Evolutionary conservation across 2,888 invertebrate species (phyloP).

Genomic region (Cistogaster globosa): DNA sequence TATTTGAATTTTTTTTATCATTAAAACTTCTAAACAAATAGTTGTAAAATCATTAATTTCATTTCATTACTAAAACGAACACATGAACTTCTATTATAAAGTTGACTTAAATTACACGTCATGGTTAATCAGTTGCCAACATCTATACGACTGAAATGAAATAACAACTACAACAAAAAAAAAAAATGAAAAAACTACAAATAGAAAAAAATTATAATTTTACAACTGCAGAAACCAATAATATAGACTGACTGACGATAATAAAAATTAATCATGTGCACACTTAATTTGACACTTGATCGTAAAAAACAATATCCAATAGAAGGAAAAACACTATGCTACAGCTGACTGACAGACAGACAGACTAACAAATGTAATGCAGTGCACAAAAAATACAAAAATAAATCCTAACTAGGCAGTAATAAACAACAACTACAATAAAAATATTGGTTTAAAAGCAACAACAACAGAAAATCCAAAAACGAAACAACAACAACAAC

Average conservation of each 20-base stretch:
- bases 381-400: constrained; percentile 17
- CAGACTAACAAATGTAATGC: constrained; percentile 38
- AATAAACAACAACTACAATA: constrained; percentile 20
- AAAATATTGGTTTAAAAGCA: constrained; percentile 4
- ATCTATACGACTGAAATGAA: constrained; percentile 38
- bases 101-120: constrained; percentile 67
- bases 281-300: constrained; percentile 72
- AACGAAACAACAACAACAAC: constrained; percentile 45
- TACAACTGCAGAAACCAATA: constrained; percentile 64
- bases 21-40: constrained; percentile 39
- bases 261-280: constrained; percentile 72
- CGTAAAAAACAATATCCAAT: constrained; percentile 53
- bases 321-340: constrained; percentile 11
- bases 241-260: constrained; percentile 63
- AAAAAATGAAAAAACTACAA: constrained; percentile 1
- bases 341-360: constrained; percentile 29
- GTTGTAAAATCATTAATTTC: constrained; percentile 43
- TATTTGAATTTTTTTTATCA: constrained; percentile 20
- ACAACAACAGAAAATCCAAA: neutral
- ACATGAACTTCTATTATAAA: constrained; percentile 61
- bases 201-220: constrained; percentile 32
- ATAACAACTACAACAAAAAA: neutral
- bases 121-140: constrained; percentile 67
- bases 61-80: constrained; percentile 42
- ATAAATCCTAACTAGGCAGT: constrained; percentile 23